Evolutionary conservation across 2,113 vertebrate species (phyloP).

Genomic region (Microtus pennsylvanicus): DNA sequence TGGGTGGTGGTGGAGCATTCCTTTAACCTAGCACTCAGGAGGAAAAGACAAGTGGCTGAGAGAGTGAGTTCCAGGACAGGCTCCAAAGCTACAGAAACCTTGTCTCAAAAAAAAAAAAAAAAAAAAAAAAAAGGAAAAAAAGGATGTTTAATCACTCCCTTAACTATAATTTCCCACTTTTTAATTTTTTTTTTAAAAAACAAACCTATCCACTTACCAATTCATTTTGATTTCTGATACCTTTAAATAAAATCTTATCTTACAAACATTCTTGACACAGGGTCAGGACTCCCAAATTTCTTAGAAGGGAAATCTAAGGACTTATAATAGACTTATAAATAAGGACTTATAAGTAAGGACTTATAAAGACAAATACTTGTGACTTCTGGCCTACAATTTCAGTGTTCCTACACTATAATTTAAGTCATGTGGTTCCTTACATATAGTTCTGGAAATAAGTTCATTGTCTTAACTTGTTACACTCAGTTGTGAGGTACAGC

Average conservation of each 20-base stretch:
- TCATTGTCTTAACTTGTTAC: constrained; percentile 24
- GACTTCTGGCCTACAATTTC: not conserved
- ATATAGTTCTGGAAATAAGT: constrained; percentile 38
- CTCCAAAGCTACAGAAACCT: no score
- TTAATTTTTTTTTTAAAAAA: not conserved
- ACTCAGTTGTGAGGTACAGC: not conserved
- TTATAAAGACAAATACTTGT: not conserved
- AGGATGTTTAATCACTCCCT: not conserved
- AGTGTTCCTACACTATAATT: constrained; percentile 10
- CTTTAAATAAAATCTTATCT: not conserved
- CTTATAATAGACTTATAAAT: not conserved
- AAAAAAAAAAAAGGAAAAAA: no score
- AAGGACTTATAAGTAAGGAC: no score
- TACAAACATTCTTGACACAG: constrained; percentile 39
- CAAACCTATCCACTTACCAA: not conserved
- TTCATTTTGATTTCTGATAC: not conserved
- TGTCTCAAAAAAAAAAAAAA: no score
- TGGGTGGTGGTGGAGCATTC: no score
- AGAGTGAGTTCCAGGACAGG: no score
- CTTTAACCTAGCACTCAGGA: no score
- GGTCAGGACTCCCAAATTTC: not conserved
- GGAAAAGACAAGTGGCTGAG: no score
- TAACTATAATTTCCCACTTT: constrained; percentile 8
- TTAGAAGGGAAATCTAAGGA: constrained; percentile 8
- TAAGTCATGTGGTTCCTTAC: not conserved